Percentiles rank a stretch among this genome's conserved stretches.
These are phyloP conservation scores for Sakesphorus luctuosus DNA, from an alignment of 2,113 vertebrate species.

Conservation along the genomic window DNA sequence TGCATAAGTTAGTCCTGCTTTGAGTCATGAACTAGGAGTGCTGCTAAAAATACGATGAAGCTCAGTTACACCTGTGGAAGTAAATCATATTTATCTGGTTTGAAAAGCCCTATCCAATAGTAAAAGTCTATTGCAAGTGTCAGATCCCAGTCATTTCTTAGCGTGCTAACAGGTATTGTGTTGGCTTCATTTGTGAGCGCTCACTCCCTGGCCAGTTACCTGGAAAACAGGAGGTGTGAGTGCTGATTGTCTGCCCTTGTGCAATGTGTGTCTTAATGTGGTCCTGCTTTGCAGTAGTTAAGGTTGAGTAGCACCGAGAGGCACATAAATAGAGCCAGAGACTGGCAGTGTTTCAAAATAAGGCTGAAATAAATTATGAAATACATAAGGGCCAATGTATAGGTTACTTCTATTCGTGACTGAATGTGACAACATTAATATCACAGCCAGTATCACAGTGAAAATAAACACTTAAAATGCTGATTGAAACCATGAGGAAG, in stretches of 20 bases:
- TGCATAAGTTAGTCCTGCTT: neutral
- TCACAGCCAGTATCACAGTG: neutral
- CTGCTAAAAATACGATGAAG: neutral
- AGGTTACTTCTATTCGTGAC: neutral
- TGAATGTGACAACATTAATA: neutral
- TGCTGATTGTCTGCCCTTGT: neutral
- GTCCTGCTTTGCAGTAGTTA: neutral
- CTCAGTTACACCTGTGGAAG: neutral
- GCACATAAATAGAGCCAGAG: neutral
- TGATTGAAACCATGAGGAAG: neutral
- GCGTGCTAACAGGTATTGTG: neutral
- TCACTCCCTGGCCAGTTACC: fast-evolving
- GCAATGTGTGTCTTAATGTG: neutral
- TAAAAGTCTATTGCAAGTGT: neutral
- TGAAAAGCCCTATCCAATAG: neutral
- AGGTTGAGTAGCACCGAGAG: neutral
- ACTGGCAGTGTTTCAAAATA: neutral
- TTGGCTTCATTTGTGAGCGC: fast-evolving
- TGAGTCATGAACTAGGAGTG: neutral
- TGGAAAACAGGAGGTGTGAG: neutral
- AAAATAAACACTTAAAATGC: neutral
- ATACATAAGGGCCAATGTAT: neutral
- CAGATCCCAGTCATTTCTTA: neutral
- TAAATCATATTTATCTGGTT: neutral
- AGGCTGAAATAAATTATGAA: neutral